Evolutionary conservation across 1,140 invertebrate species (phyloP).

Genomic region (Eupeodes corollae): DNA sequence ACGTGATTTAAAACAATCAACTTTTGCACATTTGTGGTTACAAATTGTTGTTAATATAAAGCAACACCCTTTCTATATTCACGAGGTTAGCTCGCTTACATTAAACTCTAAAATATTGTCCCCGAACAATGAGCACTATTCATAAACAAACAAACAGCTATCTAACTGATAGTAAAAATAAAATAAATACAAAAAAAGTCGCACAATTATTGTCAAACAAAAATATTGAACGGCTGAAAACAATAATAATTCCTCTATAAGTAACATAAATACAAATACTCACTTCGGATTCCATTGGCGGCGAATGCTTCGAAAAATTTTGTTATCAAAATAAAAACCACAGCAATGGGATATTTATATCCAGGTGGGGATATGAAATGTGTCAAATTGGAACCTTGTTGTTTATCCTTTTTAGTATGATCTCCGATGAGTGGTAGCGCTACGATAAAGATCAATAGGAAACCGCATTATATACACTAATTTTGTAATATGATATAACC

Average conservation of each 20-base stretch:
- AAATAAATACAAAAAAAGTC: too few species aligned
- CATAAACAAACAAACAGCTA: too few species aligned
- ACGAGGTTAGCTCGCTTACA: too few species aligned
- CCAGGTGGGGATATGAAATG: slow-evolving; percentile 13
- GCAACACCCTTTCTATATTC: too few species aligned
- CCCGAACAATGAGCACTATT: too few species aligned
- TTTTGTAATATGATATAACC: too few species aligned
- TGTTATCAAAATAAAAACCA: slow-evolving; percentile 26
- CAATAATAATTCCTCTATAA: not conserved
- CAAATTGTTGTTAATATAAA: too few species aligned
- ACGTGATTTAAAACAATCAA: too few species aligned
- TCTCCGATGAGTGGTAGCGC: slow-evolving; percentile 22
- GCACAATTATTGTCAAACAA: not conserved
- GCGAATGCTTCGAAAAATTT: slow-evolving; percentile 37
- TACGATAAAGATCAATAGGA: slow-evolving; percentile 3
- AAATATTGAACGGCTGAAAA: not conserved
- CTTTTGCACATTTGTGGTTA: too few species aligned
- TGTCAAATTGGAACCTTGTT: slow-evolving; percentile 26
- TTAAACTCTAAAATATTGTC: too few species aligned
- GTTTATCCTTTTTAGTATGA: slow-evolving; percentile 1
- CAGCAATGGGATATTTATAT: slow-evolving; percentile 28
- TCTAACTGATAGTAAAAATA: too few species aligned
- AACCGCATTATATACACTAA: too few species aligned
- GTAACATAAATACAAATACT: slow-evolving; percentile 11
- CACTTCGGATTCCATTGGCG: slow-evolving; percentile 35